Conservation (phyloP, 2,113 vertebrate genomes). For the Hyla sarda region DNA sequence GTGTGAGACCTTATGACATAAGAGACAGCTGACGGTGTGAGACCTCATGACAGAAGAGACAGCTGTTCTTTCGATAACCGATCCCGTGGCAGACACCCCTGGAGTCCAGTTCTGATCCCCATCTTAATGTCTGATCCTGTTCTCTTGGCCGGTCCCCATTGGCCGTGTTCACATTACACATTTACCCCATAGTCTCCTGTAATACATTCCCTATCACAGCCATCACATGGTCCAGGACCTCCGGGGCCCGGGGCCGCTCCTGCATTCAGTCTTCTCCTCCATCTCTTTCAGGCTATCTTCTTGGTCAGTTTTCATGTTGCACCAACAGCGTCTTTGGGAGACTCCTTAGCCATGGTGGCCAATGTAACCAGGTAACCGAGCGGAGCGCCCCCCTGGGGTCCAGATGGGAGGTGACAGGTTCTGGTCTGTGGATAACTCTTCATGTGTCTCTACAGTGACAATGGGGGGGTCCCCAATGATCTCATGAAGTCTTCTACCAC, state of each 20-base stretch:
- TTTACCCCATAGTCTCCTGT: no score
- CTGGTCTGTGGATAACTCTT: neutral
- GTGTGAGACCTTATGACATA: no score
- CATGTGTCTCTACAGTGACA: slow-evolving; percentile 23
- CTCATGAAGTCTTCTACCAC: neutral
- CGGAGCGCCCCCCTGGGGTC: no score
- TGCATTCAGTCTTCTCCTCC: neutral
- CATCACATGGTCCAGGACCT: no score
- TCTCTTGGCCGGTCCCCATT: no score
- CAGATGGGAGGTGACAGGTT: neutral
- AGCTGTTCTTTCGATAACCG: no score
- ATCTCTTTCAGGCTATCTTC: slow-evolving; percentile 63
- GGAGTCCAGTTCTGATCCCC: no score
- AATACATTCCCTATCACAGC: no score
- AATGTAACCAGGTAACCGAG: slow-evolving; percentile 64
- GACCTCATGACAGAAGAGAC: neutral
- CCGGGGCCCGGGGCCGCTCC: no score
- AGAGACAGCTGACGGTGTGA: neutral
- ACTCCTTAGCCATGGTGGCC: slow-evolving; percentile 58
- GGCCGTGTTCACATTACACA: no score
- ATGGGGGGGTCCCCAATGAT: neutral
- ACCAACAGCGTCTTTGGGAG: slow-evolving; percentile 60
- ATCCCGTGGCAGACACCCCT: no score
- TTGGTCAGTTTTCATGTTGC: slow-evolving; percentile 64
- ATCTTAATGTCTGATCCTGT: no score